A percentile compares a stretch with the other conserved stretches of the same genome.
phyloP scores from a whole-genome alignment of 2,797 vertebrate species.

The Nannoperca australis region DNA sequence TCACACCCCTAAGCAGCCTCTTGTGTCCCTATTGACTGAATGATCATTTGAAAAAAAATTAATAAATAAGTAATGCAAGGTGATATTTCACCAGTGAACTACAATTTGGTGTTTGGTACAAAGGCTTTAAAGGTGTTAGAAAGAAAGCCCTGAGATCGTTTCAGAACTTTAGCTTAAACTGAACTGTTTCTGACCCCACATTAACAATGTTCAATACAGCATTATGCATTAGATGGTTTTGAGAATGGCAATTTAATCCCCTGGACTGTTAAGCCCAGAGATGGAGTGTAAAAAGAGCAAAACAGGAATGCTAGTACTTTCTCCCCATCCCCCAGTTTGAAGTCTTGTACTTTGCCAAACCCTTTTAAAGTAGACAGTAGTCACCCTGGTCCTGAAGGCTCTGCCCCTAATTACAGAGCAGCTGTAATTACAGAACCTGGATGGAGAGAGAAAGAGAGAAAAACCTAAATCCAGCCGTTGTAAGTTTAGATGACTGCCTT shows the following conservation, averaged over 20 bases:
- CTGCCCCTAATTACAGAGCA: slow-evolving; percentile 88
- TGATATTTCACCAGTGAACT: neutral
- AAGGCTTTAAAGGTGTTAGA: neutral
- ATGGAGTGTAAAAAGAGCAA: slow-evolving; percentile 34
- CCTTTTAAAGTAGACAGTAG: slow-evolving; percentile 82
- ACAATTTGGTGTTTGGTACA: neutral
- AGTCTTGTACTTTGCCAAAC: slow-evolving; percentile 70
- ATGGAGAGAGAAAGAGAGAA: slow-evolving; percentile 68
- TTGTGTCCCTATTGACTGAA: slow-evolving; percentile 4
- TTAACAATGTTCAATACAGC: slow-evolving; percentile 9
- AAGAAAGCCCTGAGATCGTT: neutral
- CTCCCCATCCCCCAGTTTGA: slow-evolving; percentile 66
- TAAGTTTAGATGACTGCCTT: slow-evolving; percentile 82
- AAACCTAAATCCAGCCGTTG: slow-evolving; percentile 82
- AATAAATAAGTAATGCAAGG: neutral
- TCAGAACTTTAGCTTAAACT: neutral
- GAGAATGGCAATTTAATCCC: slow-evolving; percentile 32
- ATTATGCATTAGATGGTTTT: slow-evolving; percentile 35
- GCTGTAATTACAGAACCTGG: slow-evolving; percentile 87
- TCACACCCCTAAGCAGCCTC: slow-evolving; percentile 9
- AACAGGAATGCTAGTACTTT: slow-evolving; percentile 66
- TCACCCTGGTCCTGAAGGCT: slow-evolving; percentile 84
- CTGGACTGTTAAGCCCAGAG: slow-evolving; percentile 12
- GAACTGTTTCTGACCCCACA: slow-evolving; percentile 1
- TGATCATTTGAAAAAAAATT: slow-evolving; percentile 7